Base-by-base conservation (phyloP, 2,797 vertebrate genomes). In the Setipinna tenuifilis region DNA sequence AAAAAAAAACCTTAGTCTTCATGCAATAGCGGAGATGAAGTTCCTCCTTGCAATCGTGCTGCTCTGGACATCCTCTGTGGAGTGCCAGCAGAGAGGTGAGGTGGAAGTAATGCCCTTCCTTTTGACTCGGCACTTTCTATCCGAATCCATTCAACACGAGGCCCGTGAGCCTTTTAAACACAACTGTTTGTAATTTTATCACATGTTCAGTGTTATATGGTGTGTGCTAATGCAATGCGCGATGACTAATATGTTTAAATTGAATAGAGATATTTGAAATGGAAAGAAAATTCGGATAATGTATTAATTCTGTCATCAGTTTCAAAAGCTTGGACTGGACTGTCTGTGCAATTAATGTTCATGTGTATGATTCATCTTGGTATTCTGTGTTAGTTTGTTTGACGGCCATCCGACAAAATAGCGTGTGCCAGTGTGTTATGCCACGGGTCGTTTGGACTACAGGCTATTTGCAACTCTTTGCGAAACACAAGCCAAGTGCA, bases 1-100 rank as follows among this genome's bases (percentile, higher is more conserved):
- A 48, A 48, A 2, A 35, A 14, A 78, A 78, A 44, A 44, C 4
- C 1, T 41, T 44, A 44, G 71, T 44, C 71, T 35, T 78, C 35
- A 78, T 78, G 71, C 71, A 78, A 21, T 78, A 78, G 71, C 83
- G 91, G 82, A 89, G 81, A 94, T 95, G 94, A 87, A 50, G 88
- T 46, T 87, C 82, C 65, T 84, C 28, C 83, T 90, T 82, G 71
- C 61, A 81, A 88, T 89, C 21, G 85, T 88, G 61, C 85, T 94
- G 83, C 90, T 94, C 7, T 93, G 91, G 87, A 90, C 88, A 90
- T 82, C 90, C 28, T 86, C 78, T 11, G 94, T 88, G 48, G 90
- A 84, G 78, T 50, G 94, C 88, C 95, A 96, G 92, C 95, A 94
- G 87, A 94, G 94, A 96, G 96, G 96, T 96, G 94, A 96, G 96